These are phyloP conservation scores for Ethmia dodecea DNA, from an alignment of 2,888 invertebrate species.

Conservation along the genomic window DNA sequence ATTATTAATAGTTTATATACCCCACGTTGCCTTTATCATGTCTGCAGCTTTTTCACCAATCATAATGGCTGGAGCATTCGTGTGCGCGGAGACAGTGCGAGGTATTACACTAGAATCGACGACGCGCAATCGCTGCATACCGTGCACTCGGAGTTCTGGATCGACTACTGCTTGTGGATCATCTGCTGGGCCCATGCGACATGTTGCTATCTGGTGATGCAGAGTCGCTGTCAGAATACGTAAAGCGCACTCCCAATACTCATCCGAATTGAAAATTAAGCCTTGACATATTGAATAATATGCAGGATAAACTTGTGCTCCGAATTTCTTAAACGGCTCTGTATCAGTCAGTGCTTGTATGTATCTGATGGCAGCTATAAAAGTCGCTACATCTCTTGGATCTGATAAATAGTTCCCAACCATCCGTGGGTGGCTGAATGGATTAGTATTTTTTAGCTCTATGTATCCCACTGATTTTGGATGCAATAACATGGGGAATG, in stretches of 20 bases:
- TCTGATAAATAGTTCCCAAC: constrained; percentile 88
- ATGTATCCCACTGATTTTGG: constrained; percentile 85
- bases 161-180: constrained; percentile 82
- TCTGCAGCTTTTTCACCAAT: constrained; percentile 85
- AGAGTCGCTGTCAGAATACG: constrained; percentile 78
- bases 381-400: constrained; percentile 75
- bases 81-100: constrained; percentile 80
- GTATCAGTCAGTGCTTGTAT: constrained; percentile 76
- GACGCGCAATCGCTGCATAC: constrained; percentile 78
- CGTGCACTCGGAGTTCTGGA: constrained; percentile 79
- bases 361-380: constrained; percentile 80
- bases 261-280: constrained; percentile 73
- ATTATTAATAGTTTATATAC: not conserved
- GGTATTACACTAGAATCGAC: constrained; percentile 84
- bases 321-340: constrained; percentile 77
- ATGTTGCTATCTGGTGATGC: constrained; percentile 82
- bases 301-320: constrained; percentile 69
- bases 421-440: constrained; percentile 85
- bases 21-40: constrained; percentile 76
- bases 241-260: constrained; percentile 84
- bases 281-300: constrained; percentile 72
- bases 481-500: constrained; percentile 83
- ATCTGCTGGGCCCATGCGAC: constrained; percentile 82
- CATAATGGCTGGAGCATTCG: constrained; percentile 83
- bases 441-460: constrained; percentile 83